Conservation (phyloP, 2,888 invertebrate genomes). For the Scaptodrosophila latifasciaeformis region DNA sequence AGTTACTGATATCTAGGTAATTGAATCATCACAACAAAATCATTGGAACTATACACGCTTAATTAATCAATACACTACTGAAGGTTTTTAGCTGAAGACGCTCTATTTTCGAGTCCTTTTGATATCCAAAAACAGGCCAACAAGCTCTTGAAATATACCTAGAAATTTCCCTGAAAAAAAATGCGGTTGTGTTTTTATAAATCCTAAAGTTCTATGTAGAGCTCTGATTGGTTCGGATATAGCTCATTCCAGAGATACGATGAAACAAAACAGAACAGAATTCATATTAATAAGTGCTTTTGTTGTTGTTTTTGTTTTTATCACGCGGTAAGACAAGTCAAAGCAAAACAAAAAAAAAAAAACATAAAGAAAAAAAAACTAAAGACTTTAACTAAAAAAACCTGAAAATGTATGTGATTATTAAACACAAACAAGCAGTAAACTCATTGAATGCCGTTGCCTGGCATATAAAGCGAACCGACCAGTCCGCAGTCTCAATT, state of each 20-base stretch:
- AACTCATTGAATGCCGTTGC: not conserved
- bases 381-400: not conserved
- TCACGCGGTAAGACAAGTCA: constrained; percentile 36
- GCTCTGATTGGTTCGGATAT: not conserved
- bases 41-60: too few species aligned
- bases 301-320: constrained; percentile 22
- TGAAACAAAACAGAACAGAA: not conserved
- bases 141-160: too few species aligned
- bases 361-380: constrained; percentile 13
- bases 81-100: too few species aligned
- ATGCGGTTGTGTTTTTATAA: too few species aligned
- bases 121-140: too few species aligned
- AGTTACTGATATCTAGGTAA: too few species aligned
- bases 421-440: too few species aligned
- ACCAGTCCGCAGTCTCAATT: constrained; percentile 38
- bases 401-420: too few species aligned
- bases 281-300: constrained; percentile 38
- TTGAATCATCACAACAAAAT: too few species aligned
- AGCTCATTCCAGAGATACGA: not conserved
- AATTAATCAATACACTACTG: too few species aligned
- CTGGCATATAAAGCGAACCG: constrained; percentile 51
- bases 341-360: constrained; percentile 20
- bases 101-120: too few species aligned
- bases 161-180: too few species aligned
- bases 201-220: not conserved